Evolutionary conservation across 2,888 invertebrate genomes (phyloP).

Genomic region (Salticus scenicus): DNA sequence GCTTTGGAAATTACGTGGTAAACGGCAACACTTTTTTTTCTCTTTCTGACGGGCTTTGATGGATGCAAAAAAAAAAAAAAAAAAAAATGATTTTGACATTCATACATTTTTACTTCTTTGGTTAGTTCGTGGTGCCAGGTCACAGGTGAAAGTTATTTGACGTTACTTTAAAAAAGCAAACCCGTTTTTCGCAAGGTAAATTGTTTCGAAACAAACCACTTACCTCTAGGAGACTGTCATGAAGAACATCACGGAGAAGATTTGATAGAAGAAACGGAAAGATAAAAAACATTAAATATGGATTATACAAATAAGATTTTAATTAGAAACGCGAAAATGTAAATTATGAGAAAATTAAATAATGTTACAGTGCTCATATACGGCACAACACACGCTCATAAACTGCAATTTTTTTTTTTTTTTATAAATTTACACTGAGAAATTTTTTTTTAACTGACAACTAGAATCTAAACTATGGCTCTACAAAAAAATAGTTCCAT

Average conservation of each 20-base stretch:
- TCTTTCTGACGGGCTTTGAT: neutral
- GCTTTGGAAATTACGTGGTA: neutral
- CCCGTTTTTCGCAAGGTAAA: neutral
- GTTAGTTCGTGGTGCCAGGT: neutral
- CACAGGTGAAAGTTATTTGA: conserved; percentile 8
- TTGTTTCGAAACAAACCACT: neutral
- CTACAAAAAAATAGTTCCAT: too few relatives aligned
- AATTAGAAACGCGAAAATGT: too few relatives aligned
- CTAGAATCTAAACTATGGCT: too few relatives aligned
- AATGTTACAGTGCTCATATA: too few relatives aligned
- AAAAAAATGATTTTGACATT: neutral
- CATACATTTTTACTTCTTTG: neutral
- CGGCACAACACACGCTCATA: too few relatives aligned
- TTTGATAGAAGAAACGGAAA: too few relatives aligned
- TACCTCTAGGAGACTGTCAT: neutral
- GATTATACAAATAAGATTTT: too few relatives aligned
- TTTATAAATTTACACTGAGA: too few relatives aligned
- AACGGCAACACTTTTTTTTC: neutral
- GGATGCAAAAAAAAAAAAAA: neutral
- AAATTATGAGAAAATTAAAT: too few relatives aligned
- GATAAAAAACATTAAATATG: too few relatives aligned
- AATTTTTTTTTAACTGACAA: too few relatives aligned
- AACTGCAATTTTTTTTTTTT: too few relatives aligned
- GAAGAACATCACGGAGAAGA: neutral
- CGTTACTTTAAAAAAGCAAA: neutral